These are phyloP conservation scores for Notospermus geniculatus DNA, from an alignment of 1,140 invertebrate genomes.

Conservation along the genomic window DNA sequence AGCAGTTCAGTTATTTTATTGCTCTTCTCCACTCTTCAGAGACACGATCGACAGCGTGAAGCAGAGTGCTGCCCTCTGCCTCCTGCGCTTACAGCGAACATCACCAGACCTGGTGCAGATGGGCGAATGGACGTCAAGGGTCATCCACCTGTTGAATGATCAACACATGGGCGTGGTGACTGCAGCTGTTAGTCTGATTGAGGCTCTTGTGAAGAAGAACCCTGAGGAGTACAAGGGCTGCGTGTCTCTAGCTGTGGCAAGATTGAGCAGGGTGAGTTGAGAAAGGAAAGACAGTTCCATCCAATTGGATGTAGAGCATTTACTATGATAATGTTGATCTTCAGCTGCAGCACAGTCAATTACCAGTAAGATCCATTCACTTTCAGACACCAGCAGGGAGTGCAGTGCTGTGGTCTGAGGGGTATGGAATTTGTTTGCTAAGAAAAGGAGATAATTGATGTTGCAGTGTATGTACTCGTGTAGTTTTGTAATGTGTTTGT, in stretches of 20 bases:
- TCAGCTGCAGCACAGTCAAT: too few species aligned
- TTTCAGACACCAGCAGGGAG: too few species aligned
- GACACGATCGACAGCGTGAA: conserved; percentile 99
- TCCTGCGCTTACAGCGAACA: conserved; percentile 88
- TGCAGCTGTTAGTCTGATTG: conserved; percentile 95
- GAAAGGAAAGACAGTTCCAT: neutral
- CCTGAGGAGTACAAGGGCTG: conserved; percentile 99
- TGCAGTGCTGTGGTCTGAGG: too few species aligned
- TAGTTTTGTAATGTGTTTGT: too few species aligned
- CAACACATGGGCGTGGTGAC: conserved; percentile 99
- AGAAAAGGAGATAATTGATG: too few species aligned
- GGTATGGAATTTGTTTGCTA: too few species aligned
- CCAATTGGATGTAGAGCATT: neutral
- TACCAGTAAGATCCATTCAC: too few species aligned
- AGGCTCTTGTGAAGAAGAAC: conserved; percentile 96
- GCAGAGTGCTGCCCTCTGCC: conserved; percentile 96
- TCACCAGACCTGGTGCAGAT: conserved; percentile 88
- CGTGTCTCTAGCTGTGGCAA: conserved; percentile 94
- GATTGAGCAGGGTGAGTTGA: conserved; percentile 81
- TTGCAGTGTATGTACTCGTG: too few species aligned
- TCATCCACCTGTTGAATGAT: conserved; percentile 98
- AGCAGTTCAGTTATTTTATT: too few species aligned
- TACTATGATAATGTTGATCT: too few species aligned
- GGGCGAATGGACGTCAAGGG: conserved; percentile 97
- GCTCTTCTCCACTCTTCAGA: conserved; percentile 60